These are phyloP conservation scores for Poeciliopsis turneri DNA, from an alignment of 2,797 vertebrate species.

Conservation along the genomic window DNA sequence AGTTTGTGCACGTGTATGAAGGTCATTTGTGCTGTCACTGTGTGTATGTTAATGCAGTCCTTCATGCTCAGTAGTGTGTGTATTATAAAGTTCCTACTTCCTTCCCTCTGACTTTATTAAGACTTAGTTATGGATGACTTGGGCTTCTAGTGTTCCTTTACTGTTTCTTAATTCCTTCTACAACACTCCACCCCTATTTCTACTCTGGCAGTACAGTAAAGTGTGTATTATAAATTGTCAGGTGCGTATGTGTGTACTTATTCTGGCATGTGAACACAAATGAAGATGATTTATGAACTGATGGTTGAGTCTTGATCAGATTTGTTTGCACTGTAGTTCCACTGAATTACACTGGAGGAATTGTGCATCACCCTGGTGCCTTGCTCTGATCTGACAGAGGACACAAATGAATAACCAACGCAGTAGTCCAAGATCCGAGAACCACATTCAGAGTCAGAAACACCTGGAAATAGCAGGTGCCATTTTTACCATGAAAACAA, in stretches of 20 bases:
- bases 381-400: neutral
- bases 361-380: neutral
- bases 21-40: slow-evolving; percentile 28
- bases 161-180: slow-evolving; percentile 10
- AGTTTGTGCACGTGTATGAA: slow-evolving; percentile 23
- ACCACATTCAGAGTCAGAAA: neutral
- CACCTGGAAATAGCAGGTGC: neutral
- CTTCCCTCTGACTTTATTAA: slow-evolving; percentile 53
- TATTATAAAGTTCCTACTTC: slow-evolving; percentile 53
- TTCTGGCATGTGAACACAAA: neutral
- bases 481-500: neutral
- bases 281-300: neutral
- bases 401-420: neutral
- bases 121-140: slow-evolving; percentile 47
- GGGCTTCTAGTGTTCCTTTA: slow-evolving; percentile 8
- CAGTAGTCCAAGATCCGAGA: neutral
- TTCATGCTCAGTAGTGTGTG: slow-evolving; percentile 61
- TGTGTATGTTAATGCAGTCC: slow-evolving; percentile 57
- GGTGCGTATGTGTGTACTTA: neutral
- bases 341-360: neutral
- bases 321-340: neutral
- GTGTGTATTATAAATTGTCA: neutral
- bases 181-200: neutral
- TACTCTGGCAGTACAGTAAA: neutral
- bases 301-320: neutral